Base-by-base conservation (phyloP, 2,888 invertebrate species). In the Steinernema carpocapsae region DNA sequence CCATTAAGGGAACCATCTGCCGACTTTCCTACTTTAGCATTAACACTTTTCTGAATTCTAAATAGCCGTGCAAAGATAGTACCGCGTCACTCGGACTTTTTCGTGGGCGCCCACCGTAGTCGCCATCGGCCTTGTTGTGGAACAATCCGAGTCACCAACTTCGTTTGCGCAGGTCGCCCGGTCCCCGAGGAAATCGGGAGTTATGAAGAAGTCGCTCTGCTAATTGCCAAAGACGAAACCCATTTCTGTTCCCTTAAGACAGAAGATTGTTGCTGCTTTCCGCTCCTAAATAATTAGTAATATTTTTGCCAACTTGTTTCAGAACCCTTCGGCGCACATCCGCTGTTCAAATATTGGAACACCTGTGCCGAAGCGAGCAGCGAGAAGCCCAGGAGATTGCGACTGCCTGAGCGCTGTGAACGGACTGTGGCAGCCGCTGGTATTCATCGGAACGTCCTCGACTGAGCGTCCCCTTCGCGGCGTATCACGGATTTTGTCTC, bases 321-420 rank as follows among this genome's bases (percentile, higher is more conserved):
- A 64, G 64, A 32, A n/a, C 22, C 17, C 17, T 29, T 64, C 37
- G 29, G 29, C 64, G 64, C 64, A 64, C 64, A 64, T 64, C 64
- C 32, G 64, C 64, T 19, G 64, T 29, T 64, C 64, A 64, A 64
- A 64, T 64, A 64, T 64, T 64, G 64, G 19, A 64, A 64, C 64
- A 64, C 64, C 64, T 64, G 64, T 64, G 22, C 64, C 17, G 17
- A 64, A 64, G 37, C 37, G 37, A 37, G 4, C 37, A 37, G 37
- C 37, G 37, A 37, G 37, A 37, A 37, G 37, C 3, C 37, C 37
- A 37, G 37, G 37, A 37, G 10, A 37, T 37, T 32, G 37, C 64
- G 32, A 32, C 32, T 4, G 32, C 32, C 32, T 1, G 29, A 19
- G 56, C n/a, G 48, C 19, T 19, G 48, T 19, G 56, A 56, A 26